phyloP scores from a whole-genome alignment of 2,797 vertebrate genomes.

The Gallinago nigripennis region DNA sequence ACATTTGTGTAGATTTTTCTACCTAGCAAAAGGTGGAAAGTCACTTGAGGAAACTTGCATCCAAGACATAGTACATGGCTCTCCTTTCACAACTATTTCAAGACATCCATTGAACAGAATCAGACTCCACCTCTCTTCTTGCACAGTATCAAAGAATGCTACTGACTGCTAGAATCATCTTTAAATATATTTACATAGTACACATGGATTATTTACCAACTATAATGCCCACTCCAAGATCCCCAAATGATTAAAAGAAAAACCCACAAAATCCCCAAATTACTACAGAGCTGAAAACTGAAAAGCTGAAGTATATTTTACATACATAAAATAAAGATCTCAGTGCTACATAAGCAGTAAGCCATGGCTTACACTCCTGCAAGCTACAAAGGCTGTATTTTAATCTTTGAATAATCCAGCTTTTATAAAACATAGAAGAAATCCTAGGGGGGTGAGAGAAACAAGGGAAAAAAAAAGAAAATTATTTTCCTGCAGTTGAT shows the following conservation, averaged over 20 bases:
- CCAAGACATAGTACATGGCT: neutral
- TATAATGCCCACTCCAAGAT: neutral
- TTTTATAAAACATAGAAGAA: neutral
- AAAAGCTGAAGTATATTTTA: neutral
- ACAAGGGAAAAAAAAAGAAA: neutral
- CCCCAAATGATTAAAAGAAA: neutral
- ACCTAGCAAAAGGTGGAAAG: neutral
- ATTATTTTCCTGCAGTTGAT: neutral
- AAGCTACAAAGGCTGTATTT: neutral
- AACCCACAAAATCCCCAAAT: neutral
- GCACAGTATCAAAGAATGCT: neutral
- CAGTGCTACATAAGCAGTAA: neutral
- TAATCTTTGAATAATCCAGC: neutral
- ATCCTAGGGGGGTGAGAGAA: neutral
- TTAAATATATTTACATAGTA: conserved; percentile 26
- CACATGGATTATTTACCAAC: neutral
- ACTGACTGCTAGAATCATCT: neutral
- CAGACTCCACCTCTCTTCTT: neutral
- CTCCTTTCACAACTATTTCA: neutral
- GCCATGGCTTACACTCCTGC: neutral
- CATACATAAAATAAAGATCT: neutral
- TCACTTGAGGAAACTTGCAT: conserved; percentile 9
- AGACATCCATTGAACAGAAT: neutral
- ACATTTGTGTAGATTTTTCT: neutral
- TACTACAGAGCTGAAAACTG: neutral